These are phyloP conservation scores for Hydraecia micacea DNA, from an alignment of 2,888 invertebrate genomes.

Conservation along the genomic window DNA sequence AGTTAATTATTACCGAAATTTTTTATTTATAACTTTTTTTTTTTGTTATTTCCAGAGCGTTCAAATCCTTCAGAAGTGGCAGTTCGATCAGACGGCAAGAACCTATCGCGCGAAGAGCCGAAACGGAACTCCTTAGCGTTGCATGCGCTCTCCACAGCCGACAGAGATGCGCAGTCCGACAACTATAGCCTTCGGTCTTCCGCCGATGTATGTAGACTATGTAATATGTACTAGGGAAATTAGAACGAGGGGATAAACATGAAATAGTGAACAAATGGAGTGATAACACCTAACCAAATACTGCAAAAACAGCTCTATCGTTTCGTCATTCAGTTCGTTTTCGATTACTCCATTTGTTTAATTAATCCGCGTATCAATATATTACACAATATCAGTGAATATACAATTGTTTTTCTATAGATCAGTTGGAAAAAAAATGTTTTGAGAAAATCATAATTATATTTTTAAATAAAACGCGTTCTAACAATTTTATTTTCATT, in stretches of 20 bases:
- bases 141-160: slow-evolving; percentile 79
- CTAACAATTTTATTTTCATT: slow-evolving; percentile 42
- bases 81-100: slow-evolving; percentile 79
- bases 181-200: slow-evolving; percentile 89
- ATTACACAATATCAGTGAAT: neutral
- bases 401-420: slow-evolving; percentile 27
- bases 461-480: slow-evolving; percentile 30
- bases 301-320: neutral
- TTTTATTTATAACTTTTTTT: neutral
- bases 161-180: slow-evolving; percentile 85
- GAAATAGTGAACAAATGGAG: neutral
- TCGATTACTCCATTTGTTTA: slow-evolving; percentile 9
- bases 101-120: slow-evolving; percentile 78
- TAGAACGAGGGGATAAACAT: neutral
- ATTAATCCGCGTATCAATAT: neutral
- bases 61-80: slow-evolving; percentile 84
- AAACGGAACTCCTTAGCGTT: slow-evolving; percentile 80
- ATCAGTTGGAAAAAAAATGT: neutral
- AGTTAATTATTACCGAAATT: neutral
- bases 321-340: neutral
- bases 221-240: slow-evolving; percentile 46
- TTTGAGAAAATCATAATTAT: neutral
- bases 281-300: neutral
- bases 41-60: slow-evolving; percentile 74
- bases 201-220: slow-evolving; percentile 81